phyloP scores from a whole-genome alignment of 1,140 invertebrate species.

The Ruditapes philippinarum region DNA sequence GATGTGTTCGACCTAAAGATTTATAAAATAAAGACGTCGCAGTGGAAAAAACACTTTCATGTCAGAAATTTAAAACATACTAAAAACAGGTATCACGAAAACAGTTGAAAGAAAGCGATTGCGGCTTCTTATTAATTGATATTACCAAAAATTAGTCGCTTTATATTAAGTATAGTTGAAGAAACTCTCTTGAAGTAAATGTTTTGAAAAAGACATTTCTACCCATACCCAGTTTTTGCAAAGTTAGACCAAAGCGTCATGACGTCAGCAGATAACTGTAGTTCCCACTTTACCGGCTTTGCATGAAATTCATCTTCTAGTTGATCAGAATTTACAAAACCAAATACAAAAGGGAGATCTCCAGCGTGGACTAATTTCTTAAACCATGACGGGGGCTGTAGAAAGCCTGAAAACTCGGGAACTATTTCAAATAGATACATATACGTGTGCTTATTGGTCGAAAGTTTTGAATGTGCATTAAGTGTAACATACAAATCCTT shows the following conservation, averaged over 20 bases:
- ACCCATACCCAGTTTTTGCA: constrained; percentile 32
- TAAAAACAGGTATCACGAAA: too few species aligned
- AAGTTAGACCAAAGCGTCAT: constrained; percentile 23
- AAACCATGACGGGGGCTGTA: background rate
- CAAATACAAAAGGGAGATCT: constrained; percentile 14
- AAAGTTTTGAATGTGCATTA: background rate
- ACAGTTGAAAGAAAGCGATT: too few species aligned
- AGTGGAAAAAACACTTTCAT: too few species aligned
- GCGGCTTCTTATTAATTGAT: too few species aligned
- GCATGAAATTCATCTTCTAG: background rate
- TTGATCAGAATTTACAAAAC: background rate
- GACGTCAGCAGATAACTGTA: background rate
- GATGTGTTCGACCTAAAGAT: too few species aligned
- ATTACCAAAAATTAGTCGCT: too few species aligned
- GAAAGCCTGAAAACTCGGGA: background rate
- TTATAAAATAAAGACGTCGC: too few species aligned
- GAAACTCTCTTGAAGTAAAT: too few species aligned
- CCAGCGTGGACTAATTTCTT: background rate
- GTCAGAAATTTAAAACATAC: too few species aligned
- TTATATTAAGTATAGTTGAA: too few species aligned
- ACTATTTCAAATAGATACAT: background rate
- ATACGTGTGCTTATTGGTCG: background rate
- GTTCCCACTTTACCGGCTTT: background rate
- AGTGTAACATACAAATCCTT: background rate
- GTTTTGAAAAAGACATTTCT: too few species aligned